These are phyloP conservation scores for Drosophila ohnishii DNA, from an alignment of 1,140 invertebrate species.

Conservation along the genomic window DNA sequence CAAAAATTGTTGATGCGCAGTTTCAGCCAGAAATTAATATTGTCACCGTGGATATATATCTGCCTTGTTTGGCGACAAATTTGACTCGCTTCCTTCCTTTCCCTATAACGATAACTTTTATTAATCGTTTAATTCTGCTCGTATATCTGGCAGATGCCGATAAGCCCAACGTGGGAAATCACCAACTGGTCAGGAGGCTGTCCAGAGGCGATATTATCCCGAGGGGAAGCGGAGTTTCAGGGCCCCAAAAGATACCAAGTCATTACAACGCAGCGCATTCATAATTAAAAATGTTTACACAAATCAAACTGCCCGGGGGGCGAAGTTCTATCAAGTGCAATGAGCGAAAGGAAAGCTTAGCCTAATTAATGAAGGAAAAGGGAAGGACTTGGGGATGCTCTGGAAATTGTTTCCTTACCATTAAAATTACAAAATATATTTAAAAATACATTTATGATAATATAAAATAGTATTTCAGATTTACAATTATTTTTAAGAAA, in stretches of 20 bases:
- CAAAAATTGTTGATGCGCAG: conserved; percentile 40
- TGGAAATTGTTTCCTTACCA: neutral
- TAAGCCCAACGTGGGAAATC: conserved; percentile 65
- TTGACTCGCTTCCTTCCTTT: conserved; percentile 36
- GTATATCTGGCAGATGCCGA: conserved; percentile 40
- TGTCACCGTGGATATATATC: conserved; percentile 25
- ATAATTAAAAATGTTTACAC: conserved; percentile 75
- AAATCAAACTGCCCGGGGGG: conserved; percentile 33
- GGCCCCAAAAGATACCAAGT: conserved; percentile 65
- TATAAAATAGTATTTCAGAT: too few relatives aligned
- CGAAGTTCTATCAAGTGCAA: conserved; percentile 31
- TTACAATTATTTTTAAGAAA: neutral
- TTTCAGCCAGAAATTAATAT: conserved; percentile 47
- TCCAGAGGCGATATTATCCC: conserved; percentile 19
- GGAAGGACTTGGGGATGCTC: neutral
- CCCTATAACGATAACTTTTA: conserved; percentile 64
- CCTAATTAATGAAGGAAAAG: conserved; percentile 48
- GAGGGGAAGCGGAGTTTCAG: neutral
- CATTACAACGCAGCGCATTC: conserved; percentile 68
- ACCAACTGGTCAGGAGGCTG: conserved; percentile 46
- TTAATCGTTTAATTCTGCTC: conserved; percentile 73
- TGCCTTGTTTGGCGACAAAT: conserved; percentile 59
- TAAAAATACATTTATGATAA: neutral
- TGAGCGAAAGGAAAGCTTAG: conserved; percentile 43
- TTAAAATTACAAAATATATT: neutral